phyloP scores from a whole-genome alignment of 2,888 invertebrate species.

The Melipona beecheii region DNA sequence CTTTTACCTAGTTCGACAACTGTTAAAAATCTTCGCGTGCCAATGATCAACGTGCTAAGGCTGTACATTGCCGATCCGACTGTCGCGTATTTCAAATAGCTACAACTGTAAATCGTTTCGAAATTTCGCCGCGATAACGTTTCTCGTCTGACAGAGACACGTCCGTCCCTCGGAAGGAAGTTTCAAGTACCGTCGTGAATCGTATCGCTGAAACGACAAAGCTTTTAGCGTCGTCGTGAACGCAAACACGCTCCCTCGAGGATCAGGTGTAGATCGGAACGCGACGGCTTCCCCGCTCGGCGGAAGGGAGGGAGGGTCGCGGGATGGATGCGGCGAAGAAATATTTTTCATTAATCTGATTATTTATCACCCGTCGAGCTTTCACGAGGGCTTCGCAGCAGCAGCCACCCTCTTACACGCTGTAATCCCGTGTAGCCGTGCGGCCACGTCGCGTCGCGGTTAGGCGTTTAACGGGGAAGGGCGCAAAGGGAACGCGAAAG shows the following conservation, averaged over 20 bases:
- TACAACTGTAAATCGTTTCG: not conserved
- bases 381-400: slow-evolving; percentile 57
- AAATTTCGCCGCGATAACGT: not conserved
- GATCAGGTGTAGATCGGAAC: slow-evolving; percentile 35
- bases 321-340: slow-evolving; percentile 47
- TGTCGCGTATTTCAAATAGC: too few relatives aligned
- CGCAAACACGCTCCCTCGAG: not conserved
- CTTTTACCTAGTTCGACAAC: too few relatives aligned
- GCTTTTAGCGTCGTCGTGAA: not conserved
- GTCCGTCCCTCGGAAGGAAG: not conserved
- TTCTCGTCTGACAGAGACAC: too few relatives aligned
- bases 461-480: slow-evolving; percentile 60
- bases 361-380: slow-evolving; percentile 77
- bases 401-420: slow-evolving; percentile 64
- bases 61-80: too few relatives aligned
- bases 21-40: too few relatives aligned
- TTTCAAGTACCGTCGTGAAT: not conserved
- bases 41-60: too few relatives aligned
- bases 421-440: slow-evolving; percentile 65
- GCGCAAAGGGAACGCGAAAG: slow-evolving; percentile 40
- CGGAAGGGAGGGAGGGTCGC: not conserved
- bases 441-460: slow-evolving; percentile 48
- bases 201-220: slow-evolving; percentile 3
- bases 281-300: not conserved
- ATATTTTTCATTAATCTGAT: slow-evolving; percentile 81